A percentile compares a stretch with the other conserved stretches of the same genome.
phyloP scores from a whole-genome alignment of 2,888 invertebrate genomes.

The Heliconius aoede region DNA sequence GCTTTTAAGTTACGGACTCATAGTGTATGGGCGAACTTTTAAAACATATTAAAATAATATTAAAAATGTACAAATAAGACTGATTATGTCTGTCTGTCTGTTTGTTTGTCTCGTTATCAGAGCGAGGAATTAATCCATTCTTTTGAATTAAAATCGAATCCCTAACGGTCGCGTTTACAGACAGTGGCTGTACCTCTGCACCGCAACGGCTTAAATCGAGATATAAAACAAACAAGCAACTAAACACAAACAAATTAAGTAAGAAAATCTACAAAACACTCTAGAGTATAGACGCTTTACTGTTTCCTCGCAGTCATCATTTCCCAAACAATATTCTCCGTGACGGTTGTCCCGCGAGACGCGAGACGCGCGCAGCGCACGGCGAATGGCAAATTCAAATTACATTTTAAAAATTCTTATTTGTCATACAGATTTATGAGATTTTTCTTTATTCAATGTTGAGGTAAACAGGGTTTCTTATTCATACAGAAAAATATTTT shows the following conservation, averaged over 20 bases:
- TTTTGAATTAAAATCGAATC: not conserved
- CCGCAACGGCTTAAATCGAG: not conserved
- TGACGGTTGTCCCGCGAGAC: conserved; percentile 39
- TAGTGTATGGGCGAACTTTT: too few relatives aligned
- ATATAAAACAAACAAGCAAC: not conserved
- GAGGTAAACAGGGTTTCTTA: not conserved
- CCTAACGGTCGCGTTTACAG: not conserved
- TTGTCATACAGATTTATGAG: conserved; percentile 48
- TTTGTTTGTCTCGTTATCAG: too few relatives aligned
- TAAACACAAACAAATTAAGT: not conserved
- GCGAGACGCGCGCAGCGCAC: conserved; percentile 44
- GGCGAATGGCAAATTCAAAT: conserved; percentile 52
- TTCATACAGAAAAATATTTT: not conserved
- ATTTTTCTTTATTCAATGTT: conserved; percentile 19
- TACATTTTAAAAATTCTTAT: conserved; percentile 55
- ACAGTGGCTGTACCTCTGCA: not conserved
- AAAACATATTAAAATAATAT: too few relatives aligned
- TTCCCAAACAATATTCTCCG: conserved; percentile 46
- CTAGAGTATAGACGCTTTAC: conserved; percentile 15
- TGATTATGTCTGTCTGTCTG: too few relatives aligned
- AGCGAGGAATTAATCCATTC: not conserved
- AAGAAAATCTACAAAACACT: conserved; percentile 10
- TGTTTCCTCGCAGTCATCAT: conserved; percentile 42
- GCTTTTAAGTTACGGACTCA: too few relatives aligned
- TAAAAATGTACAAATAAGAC: too few relatives aligned